Conservation (phyloP, 2,888 invertebrate species). For the Lochmaea crataegi region DNA sequence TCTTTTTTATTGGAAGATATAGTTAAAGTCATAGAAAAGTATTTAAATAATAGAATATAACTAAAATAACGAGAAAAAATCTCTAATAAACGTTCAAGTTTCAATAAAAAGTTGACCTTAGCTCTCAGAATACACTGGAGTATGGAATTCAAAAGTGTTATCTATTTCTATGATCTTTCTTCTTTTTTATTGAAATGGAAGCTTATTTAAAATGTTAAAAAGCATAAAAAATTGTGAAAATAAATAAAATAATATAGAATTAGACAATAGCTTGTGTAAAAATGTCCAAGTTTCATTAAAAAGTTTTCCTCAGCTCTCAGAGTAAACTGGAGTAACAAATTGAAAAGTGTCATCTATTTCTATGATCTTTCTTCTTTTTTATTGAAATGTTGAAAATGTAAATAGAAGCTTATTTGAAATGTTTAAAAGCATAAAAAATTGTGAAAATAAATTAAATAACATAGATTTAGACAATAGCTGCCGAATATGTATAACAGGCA, state of each 20-base stretch:
- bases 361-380: background rate
- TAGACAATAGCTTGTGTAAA: slow-evolving; percentile 58
- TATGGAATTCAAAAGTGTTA: too few species aligned
- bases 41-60: too few species aligned
- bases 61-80: too few species aligned
- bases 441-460: slow-evolving; percentile 38
- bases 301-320: too few species aligned
- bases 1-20: too few species aligned
- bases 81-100: too few species aligned
- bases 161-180: background rate
- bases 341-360: too few species aligned
- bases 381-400: background rate
- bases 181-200: background rate
- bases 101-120: too few species aligned
- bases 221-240: background rate
- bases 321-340: too few species aligned
- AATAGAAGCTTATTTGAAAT: background rate
- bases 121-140: too few species aligned
- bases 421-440: background rate
- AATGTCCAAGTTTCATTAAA: too few species aligned
- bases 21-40: too few species aligned
- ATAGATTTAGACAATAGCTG: slow-evolving; percentile 57
- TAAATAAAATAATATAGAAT: slow-evolving; percentile 47
- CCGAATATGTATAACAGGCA: slow-evolving; percentile 58
- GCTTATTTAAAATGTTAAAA: background rate